These are phyloP conservation scores for Lichenostomus cassidix DNA, from an alignment of 2,113 vertebrate genomes.

Conservation along the genomic window DNA sequence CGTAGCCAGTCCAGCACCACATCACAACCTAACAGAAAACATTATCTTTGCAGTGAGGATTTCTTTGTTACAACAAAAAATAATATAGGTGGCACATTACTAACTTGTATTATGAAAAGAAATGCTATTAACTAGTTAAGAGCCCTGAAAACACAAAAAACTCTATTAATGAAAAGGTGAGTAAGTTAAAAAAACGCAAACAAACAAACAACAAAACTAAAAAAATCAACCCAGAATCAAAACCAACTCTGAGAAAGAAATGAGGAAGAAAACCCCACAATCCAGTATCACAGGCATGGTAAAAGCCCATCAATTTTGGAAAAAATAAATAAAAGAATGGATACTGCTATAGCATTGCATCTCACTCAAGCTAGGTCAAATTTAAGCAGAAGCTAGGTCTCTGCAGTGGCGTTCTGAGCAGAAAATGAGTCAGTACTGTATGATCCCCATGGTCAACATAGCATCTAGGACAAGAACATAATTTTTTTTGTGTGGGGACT, in stretches of 20 bases:
- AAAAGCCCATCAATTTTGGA: not conserved
- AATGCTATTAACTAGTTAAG: not conserved
- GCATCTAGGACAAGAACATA: not conserved
- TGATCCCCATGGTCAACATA: not conserved
- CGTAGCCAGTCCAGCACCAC: slow-evolving; percentile 94
- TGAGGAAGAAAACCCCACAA: rapidly evolving
- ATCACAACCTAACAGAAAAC: slow-evolving; percentile 77
- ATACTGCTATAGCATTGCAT: not conserved
- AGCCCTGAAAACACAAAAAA: not conserved
- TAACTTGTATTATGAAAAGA: not conserved
- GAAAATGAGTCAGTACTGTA: not conserved
- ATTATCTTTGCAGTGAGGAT: not conserved
- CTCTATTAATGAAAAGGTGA: not conserved
- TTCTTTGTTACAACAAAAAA: not conserved
- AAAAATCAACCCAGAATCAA: not conserved
- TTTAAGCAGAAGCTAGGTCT: not conserved
- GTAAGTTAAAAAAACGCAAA: not conserved
- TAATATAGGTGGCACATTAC: not conserved
- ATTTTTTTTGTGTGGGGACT: not conserved
- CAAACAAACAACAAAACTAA: not conserved
- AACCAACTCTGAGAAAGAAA: not conserved
- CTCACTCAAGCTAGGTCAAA: not conserved
- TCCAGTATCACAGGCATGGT: not conserved
- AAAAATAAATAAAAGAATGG: not conserved
- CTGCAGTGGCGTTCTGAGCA: not conserved